These are phyloP conservation scores for Acanthornis magna DNA, from an alignment of 2,797 vertebrate genomes.

Conservation along the genomic window DNA sequence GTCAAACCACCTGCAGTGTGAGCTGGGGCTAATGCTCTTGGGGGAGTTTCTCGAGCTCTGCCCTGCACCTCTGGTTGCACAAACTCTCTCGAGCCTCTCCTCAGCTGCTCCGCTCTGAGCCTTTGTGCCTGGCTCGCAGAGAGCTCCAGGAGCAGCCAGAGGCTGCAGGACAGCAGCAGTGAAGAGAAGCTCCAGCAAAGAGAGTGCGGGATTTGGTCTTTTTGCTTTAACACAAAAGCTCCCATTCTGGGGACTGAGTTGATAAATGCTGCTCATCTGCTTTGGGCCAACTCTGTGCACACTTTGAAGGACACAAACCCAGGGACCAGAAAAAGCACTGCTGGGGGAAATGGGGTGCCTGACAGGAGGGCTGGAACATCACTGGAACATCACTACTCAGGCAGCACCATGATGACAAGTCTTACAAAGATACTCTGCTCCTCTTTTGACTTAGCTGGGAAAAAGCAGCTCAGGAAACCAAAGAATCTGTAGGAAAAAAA, in stretches of 20 bases:
- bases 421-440: not conserved
- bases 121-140: not conserved
- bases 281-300: not conserved
- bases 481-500: not conserved
- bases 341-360: not conserved
- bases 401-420: not conserved
- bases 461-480: not conserved
- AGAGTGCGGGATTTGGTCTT: not conserved
- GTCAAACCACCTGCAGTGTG: not conserved
- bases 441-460: not conserved
- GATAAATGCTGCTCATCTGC: not conserved
- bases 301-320: not conserved
- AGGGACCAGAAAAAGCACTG: not conserved
- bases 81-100: not conserved
- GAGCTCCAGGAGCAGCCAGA: not conserved
- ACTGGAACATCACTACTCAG: not conserved
- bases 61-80: not conserved
- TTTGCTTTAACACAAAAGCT: not conserved
- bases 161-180: not conserved
- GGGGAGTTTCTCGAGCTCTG: not conserved
- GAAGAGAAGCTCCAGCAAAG: not conserved
- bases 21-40: not conserved
- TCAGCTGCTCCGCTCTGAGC: not conserved
- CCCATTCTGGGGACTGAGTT: not conserved
- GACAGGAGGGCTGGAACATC: not conserved